Conservation (phyloP, 2,888 invertebrate genomes). For the Lycia hirtaria region DNA sequence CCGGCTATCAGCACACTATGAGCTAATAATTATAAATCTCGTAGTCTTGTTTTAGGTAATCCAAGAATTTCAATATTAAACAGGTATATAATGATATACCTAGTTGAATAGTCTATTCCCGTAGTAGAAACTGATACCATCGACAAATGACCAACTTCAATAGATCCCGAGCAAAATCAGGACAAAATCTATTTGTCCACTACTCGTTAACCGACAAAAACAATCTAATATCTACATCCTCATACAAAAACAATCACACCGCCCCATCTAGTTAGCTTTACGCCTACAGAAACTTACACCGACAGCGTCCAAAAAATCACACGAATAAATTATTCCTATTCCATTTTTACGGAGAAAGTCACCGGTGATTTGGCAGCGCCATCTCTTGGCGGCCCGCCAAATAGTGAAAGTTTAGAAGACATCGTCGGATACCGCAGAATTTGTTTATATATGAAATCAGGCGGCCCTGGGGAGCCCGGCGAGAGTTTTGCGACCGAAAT, state of each 20-base stretch:
- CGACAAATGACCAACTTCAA: not conserved
- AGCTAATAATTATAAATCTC: too few relatives aligned
- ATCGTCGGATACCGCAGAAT: constrained; percentile 62
- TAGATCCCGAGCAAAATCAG: not conserved
- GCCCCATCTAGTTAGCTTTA: not conserved
- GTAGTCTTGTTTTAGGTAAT: too few relatives aligned
- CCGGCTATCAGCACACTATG: too few relatives aligned
- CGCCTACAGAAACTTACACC: constrained; percentile 45
- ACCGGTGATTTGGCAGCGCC: constrained; percentile 67
- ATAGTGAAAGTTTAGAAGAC: constrained; percentile 78
- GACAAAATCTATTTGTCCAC: not conserved
- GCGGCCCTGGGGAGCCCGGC: constrained; percentile 43
- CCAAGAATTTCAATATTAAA: too few relatives aligned
- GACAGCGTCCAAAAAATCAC: constrained; percentile 58
- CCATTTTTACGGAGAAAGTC: constrained; percentile 69
- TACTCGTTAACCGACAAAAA: constrained; percentile 1
- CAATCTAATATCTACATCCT: constrained; percentile 8
- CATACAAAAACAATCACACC: constrained; percentile 15
- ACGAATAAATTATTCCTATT: constrained; percentile 73
- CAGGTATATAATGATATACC: too few relatives aligned
- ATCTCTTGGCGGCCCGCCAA: constrained; percentile 68
- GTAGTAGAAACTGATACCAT: too few relatives aligned
- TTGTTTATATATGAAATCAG: constrained; percentile 69
- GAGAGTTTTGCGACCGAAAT: constrained; percentile 64
- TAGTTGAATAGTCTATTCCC: too few relatives aligned